phyloP scores from a whole-genome alignment of 2,113 vertebrate species.

The Malurus elegans region DNA sequence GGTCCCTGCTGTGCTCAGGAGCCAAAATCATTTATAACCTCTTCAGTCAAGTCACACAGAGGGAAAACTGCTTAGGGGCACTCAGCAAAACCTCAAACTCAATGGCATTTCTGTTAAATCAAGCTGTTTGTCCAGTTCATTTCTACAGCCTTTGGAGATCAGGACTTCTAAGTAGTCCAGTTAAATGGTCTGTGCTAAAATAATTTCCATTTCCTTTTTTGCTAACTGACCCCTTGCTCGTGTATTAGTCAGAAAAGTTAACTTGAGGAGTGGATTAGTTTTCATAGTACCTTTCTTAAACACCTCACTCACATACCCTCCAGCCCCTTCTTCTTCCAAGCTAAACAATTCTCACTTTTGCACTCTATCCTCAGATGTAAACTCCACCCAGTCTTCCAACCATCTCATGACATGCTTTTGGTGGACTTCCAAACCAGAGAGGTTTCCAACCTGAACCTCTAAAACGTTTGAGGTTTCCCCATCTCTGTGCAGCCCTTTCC shows the following conservation, averaged over 20 bases:
- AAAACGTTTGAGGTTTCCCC: conserved; percentile 73
- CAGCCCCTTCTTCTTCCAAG: conserved; percentile 35
- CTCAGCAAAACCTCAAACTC: not conserved
- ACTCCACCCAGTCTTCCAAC: conserved; percentile 67
- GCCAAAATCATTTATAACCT: not conserved
- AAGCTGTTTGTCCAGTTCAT: not conserved
- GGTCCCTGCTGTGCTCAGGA: not conserved
- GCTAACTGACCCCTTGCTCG: not conserved
- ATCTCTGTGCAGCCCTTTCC: conserved; percentile 58
- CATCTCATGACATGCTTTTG: conserved; percentile 68
- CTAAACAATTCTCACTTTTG: conserved; percentile 68
- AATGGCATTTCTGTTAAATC: not conserved
- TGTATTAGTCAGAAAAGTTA: not conserved
- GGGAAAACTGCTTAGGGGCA: not conserved
- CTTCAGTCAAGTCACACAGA: not conserved
- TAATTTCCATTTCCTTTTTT: not conserved
- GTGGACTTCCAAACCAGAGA: conserved; percentile 68
- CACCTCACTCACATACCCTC: conserved; percentile 36
- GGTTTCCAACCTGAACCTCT: conserved; percentile 68
- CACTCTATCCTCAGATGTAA: conserved; percentile 66
- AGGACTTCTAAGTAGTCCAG: not conserved
- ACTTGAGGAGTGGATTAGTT: conserved; percentile 2
- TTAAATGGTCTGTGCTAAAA: not conserved
- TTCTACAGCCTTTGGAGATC: not conserved
- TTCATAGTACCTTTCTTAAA: conserved; percentile 31